These are phyloP conservation scores for Ploceus nigricollis DNA, from an alignment of 2,113 vertebrate genomes.

Conservation along the genomic window DNA sequence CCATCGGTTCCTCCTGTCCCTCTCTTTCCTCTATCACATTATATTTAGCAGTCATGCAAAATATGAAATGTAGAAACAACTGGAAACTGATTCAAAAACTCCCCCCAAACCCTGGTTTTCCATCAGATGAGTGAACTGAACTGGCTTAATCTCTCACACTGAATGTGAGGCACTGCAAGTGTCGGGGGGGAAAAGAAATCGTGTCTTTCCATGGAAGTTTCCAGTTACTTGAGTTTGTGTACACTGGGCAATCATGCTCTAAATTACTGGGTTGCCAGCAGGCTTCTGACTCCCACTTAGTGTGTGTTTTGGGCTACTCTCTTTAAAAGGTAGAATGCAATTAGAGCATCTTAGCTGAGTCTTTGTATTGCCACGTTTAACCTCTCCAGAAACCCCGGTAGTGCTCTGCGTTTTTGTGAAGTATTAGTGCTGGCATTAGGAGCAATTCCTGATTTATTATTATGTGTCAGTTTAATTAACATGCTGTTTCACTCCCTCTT, in stretches of 20 bases:
- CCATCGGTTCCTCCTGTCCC: fast-evolving
- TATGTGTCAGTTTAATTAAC: conserved; percentile 71
- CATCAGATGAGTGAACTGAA: background rate
- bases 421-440: conserved; percentile 36
- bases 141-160: background rate
- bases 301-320: background rate
- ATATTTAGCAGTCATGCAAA: background rate
- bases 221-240: background rate
- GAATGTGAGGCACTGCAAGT: background rate
- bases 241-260: background rate
- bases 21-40: background rate
- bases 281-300: background rate
- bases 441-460: conserved; percentile 59
- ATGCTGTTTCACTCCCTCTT: conserved; percentile 64
- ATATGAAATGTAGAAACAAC: background rate
- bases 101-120: background rate
- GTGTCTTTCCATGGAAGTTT: background rate
- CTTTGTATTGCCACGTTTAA: background rate
- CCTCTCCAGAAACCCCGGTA: background rate
- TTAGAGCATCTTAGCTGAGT: background rate
- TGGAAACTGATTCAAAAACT: background rate
- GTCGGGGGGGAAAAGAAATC: background rate
- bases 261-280: background rate
- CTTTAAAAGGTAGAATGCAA: background rate
- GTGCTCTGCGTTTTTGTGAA: background rate